Base-by-base conservation (phyloP, 1,140 invertebrate species). In the Drosophila punjabiensis region DNA sequence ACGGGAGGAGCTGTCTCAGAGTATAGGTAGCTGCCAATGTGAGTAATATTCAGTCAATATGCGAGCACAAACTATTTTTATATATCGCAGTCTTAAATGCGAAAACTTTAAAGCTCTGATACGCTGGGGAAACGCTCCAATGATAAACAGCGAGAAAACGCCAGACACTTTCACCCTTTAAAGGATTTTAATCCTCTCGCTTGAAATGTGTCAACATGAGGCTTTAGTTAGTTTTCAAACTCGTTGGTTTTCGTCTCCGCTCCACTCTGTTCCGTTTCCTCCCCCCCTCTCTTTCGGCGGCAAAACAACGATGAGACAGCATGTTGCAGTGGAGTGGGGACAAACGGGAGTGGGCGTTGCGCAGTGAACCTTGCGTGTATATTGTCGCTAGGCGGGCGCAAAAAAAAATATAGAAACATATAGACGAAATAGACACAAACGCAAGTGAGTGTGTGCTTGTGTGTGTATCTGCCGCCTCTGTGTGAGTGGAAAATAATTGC, bases 221-320 rank as follows among this genome's bases (percentile, higher is more conserved):
- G 68, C 68, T 71, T 71, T 69, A 67, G 65, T 71, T 71, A 68
- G 65, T 71, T 71, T 69, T 20, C 68, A 56, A 41, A 61, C 59
- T 69, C 71, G 61, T 50, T 80, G 61, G 56, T 56, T 76, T 71
- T 24, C 39, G 48, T 52, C 32, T 68, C 28, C 62, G 37, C 53
- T 56, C 58, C 65, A 60, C 58, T 64, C 13, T 52, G 33, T 32
- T 39, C 24, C 24, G 10, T 28, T 35, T 18, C 37, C 30, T 32
- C 28, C 37, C 41, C 41, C 28, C 28, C 43, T 43, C 68, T 48
- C 64, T 59, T 60, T 69, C 69, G 82, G 82, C 82, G 82, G 82
- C 82, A 86, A 85, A 85, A 85, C 82, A 82, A 82, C 83, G 83
- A 86, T 86, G 82, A 85, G 82, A 84, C 82, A 85, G 82, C 79